phyloP scores from a whole-genome alignment of 2,888 invertebrate species.

The Pyrocoelia pectoralis region DNA sequence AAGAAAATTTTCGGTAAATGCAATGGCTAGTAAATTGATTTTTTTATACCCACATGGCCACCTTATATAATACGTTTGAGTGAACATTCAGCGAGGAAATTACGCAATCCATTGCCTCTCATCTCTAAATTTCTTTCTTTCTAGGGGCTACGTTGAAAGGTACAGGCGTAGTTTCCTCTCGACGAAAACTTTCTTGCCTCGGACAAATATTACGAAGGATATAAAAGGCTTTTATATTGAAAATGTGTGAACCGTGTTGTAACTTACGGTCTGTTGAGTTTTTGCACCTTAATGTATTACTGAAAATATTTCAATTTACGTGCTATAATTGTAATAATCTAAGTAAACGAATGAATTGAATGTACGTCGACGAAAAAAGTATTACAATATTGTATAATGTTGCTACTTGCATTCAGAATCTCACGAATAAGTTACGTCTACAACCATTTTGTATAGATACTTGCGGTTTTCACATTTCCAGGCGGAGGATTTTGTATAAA shows the following conservation, averaged over 20 bases:
- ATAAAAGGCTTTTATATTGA: constrained; percentile 38
- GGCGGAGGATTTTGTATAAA: constrained; percentile 48
- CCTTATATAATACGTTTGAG: constrained; percentile 25
- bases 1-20: not conserved
- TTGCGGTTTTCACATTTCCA: constrained; percentile 42
- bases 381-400: constrained; percentile 29
- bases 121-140: constrained; percentile 16
- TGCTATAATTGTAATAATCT: not conserved
- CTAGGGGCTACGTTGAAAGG: not conserved
- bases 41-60: constrained; percentile 22
- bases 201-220: constrained; percentile 27
- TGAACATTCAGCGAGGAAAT: constrained; percentile 23
- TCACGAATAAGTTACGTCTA: constrained; percentile 33
- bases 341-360: constrained; percentile 4
- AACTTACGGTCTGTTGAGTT: constrained; percentile 22
- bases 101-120: constrained; percentile 20
- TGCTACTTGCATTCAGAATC: constrained; percentile 34
- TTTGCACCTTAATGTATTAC: constrained; percentile 13
- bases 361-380: constrained; percentile 11
- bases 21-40: constrained; percentile 23
- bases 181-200: constrained; percentile 14
- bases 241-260: constrained; percentile 36
- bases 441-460: constrained; percentile 41
- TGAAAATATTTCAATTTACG: not conserved
- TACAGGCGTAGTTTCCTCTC: constrained; percentile 14